Evolutionary conservation across 2,888 invertebrate genomes (phyloP).

Genomic region (Xylota segnis): DNA sequence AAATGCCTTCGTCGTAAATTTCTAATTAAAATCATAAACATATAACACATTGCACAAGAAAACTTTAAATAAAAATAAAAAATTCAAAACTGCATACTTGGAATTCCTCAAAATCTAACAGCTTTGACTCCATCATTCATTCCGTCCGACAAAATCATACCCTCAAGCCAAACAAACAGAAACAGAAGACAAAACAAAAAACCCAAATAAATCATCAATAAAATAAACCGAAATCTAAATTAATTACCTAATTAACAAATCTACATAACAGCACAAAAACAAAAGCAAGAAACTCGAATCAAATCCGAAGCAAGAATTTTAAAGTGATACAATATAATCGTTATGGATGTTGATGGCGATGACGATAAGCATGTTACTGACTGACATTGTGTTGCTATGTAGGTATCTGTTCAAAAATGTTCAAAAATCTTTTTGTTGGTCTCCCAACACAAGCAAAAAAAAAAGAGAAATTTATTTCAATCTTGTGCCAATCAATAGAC

Average conservation of each 20-base stretch:
- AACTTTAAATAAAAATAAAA: not conserved
- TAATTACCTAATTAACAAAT: constrained; percentile 53
- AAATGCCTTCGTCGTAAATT: too few species aligned
- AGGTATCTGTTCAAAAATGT: constrained; percentile 6
- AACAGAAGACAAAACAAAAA: constrained; percentile 10
- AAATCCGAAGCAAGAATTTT: constrained; percentile 30
- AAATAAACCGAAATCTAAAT: constrained; percentile 46
- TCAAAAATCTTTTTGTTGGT: not conserved
- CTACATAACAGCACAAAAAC: constrained; percentile 43
- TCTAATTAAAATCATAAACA: too few species aligned
- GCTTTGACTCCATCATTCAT: constrained; percentile 3
- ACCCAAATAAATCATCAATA: constrained; percentile 40
- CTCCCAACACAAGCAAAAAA: not conserved
- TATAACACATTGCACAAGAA: too few species aligned
- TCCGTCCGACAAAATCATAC: constrained; percentile 18
- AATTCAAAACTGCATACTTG: constrained; percentile 10
- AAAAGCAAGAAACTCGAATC: constrained; percentile 27
- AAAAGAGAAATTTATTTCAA: constrained; percentile 37
- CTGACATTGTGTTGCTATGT: constrained; percentile 17
- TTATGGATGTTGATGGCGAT: constrained; percentile 43
- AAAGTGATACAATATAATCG: constrained; percentile 55
- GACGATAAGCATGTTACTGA: constrained; percentile 41
- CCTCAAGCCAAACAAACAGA: not conserved
- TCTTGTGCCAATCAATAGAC: constrained; percentile 36
- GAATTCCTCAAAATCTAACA: constrained; percentile 14